phyloP scores from a whole-genome alignment of 2,797 vertebrate species.

The Protosalanx chinensis region DNA sequence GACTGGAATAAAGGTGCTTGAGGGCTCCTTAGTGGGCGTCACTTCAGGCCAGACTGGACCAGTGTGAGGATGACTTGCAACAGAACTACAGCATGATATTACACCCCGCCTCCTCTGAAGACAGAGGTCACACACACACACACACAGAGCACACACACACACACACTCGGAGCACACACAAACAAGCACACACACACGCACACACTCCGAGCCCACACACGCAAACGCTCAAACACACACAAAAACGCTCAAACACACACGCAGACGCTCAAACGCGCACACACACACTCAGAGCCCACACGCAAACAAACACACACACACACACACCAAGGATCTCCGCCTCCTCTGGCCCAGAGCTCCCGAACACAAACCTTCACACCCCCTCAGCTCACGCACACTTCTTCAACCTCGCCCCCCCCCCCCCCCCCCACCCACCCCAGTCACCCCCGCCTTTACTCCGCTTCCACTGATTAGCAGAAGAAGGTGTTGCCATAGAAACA shows the following conservation, averaged over 20 bases:
- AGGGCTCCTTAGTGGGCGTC: too few relatives aligned
- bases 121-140: too few relatives aligned
- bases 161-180: too few relatives aligned
- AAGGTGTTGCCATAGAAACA: slow-evolving; percentile 32
- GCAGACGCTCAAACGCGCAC: not conserved
- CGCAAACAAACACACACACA: not conserved
- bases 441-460: not conserved
- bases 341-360: too few relatives aligned
- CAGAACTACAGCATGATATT: too few relatives aligned
- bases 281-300: slow-evolving; percentile 1
- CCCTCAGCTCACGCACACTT: not conserved
- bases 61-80: too few relatives aligned
- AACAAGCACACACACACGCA: too few relatives aligned
- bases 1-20: too few relatives aligned
- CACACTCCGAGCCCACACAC: too few relatives aligned
- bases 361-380: not conserved
- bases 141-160: too few relatives aligned
- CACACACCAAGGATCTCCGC: not conserved
- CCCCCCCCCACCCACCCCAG: not conserved
- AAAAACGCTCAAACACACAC: not conserved
- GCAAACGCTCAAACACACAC: not conserved
- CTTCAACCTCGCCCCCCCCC: not conserved
- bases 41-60: too few relatives aligned
- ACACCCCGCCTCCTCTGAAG: too few relatives aligned
- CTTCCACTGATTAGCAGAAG: slow-evolving; percentile 23